Evolutionary conservation across 1,140 invertebrate species (phyloP).

Genomic region (Cataglyphis hispanica): DNA sequence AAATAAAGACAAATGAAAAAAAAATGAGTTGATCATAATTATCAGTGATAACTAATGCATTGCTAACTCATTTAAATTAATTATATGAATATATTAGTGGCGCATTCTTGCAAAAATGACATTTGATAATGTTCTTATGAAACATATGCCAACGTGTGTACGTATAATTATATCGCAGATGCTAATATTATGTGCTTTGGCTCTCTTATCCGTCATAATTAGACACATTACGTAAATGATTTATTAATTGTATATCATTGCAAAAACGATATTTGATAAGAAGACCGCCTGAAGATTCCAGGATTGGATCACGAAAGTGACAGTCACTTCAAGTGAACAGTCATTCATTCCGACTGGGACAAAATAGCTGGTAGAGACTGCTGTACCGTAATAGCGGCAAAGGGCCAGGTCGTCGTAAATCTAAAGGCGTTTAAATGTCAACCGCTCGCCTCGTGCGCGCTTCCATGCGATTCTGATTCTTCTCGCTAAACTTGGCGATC

Average conservation of each 20-base stretch:
- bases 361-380: constrained; percentile 47
- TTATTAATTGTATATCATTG: constrained; percentile 1
- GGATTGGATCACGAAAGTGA: constrained; percentile 34
- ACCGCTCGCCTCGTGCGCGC: constrained; percentile 63
- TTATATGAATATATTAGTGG: neutral
- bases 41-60: neutral
- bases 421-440: constrained; percentile 81
- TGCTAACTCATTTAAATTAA: neutral
- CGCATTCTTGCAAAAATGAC: neutral
- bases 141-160: neutral
- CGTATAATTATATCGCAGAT: neutral
- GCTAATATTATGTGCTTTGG: neutral
- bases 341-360: constrained; percentile 54
- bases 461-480: constrained; percentile 72
- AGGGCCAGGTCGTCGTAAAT: constrained; percentile 79
- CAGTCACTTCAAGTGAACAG: constrained; percentile 71
- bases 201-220: neutral
- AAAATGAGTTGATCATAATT: neutral
- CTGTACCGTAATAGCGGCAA: constrained; percentile 61
- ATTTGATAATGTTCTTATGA: neutral
- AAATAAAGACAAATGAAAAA: no score
- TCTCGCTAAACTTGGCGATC: constrained; percentile 45
- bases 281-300: neutral
- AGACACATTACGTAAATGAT: neutral
- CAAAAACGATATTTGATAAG: constrained; percentile 18